phyloP scores from a whole-genome alignment of 2,113 vertebrate genomes.

The Dipodomys ordii region DNA sequence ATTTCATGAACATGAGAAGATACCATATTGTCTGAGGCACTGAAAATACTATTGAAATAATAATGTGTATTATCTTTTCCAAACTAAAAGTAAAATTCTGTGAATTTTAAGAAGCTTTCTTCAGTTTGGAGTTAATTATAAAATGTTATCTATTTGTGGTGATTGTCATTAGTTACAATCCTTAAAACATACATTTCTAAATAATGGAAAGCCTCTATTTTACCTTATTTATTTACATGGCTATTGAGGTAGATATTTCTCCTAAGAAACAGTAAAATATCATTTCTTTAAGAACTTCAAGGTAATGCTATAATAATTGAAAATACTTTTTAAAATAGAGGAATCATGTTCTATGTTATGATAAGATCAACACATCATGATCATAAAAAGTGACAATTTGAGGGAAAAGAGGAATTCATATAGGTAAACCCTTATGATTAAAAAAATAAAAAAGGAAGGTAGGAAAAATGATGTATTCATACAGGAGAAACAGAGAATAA shows the following conservation, averaged over 20 bases:
- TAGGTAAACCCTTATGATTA: neutral
- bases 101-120: neutral
- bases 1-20: neutral
- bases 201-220: neutral
- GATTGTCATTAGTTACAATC: neutral
- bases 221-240: neutral
- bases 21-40: neutral
- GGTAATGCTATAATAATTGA: neutral
- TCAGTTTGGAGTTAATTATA: neutral
- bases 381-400: neutral
- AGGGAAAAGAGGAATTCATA: neutral
- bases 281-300: slow-evolving; percentile 16
- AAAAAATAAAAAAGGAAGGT: neutral
- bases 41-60: neutral
- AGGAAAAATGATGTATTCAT: neutral
- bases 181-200: neutral
- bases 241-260: neutral
- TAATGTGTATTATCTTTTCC: neutral
- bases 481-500: neutral
- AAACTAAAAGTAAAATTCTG: slow-evolving; percentile 11
- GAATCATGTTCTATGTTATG: neutral
- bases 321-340: slow-evolving; percentile 1
- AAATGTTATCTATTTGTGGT: neutral
- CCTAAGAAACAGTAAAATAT: neutral
- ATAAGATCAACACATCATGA: neutral